These are phyloP conservation scores for Odiellus spinosus DNA, from an alignment of 2,888 invertebrate species.

Conservation along the genomic window DNA sequence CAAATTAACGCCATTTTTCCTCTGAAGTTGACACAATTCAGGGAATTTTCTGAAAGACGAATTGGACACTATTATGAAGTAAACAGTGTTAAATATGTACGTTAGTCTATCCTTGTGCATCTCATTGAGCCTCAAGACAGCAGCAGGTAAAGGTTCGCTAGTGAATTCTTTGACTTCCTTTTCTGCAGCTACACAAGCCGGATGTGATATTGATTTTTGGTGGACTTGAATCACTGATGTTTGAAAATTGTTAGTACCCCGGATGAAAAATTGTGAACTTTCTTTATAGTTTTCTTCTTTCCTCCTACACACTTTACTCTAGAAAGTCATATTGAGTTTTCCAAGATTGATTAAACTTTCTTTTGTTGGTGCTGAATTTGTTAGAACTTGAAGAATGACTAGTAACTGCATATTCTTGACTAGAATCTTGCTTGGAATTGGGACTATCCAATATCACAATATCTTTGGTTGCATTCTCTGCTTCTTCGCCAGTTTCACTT, in stretches of 20 bases:
- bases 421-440: too few species aligned
- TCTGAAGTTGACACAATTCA: conserved; percentile 6
- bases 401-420: too few species aligned
- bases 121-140: background rate
- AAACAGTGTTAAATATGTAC: conserved; percentile 7
- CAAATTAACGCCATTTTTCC: conserved; percentile 4
- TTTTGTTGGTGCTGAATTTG: background rate
- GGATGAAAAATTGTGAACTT: conserved; percentile 1
- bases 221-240: conserved; percentile 4
- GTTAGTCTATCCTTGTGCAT: conserved; percentile 2
- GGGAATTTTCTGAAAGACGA: conserved; percentile 7
- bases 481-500: too few species aligned
- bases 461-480: too few species aligned
- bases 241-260: conserved; percentile 7
- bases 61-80: conserved; percentile 5
- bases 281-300: conserved; percentile 1
- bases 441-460: too few species aligned
- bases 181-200: conserved; percentile 1
- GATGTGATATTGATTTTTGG: conserved; percentile 5
- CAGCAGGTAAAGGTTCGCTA: background rate
- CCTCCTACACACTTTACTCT: conserved; percentile 6
- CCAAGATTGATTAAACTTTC: conserved; percentile 6
- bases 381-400: too few species aligned
- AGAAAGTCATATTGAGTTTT: conserved; percentile 5
- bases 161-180: background rate